Conservation (phyloP, 2,113 vertebrate genomes). For the Lathamus discolor region DNA sequence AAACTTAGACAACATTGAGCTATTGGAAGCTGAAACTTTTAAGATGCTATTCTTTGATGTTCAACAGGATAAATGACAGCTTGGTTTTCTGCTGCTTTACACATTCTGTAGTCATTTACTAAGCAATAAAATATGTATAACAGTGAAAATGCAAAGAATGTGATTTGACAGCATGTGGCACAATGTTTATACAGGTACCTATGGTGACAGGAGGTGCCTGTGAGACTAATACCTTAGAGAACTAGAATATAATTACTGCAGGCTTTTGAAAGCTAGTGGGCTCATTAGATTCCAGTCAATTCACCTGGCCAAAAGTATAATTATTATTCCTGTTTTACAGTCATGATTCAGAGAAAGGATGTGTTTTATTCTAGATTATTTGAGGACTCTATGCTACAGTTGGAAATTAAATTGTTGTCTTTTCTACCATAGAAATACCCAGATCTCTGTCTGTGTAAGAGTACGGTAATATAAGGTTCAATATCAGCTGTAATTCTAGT, state of each 20-base stretch:
- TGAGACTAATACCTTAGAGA: not conserved
- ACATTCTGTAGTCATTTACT: not conserved
- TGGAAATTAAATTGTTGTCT: not conserved
- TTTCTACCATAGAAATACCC: not conserved
- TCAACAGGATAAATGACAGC: not conserved
- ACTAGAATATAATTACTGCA: not conserved
- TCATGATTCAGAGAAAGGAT: not conserved
- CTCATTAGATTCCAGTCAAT: not conserved
- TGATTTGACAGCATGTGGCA: not conserved
- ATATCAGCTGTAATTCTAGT: not conserved
- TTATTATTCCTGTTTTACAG: not conserved
- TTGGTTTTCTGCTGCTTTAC: not conserved
- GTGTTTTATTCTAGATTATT: not conserved
- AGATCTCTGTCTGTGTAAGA: not conserved
- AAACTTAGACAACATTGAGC: not conserved
- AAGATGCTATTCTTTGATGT: not conserved
- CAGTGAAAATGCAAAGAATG: not conserved
- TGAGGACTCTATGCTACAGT: not conserved
- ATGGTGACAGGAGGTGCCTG: not conserved
- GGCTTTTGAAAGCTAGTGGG: not conserved
- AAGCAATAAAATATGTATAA: not conserved
- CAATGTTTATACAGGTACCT: not conserved
- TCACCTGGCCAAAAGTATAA: not conserved
- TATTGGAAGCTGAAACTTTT: not conserved
- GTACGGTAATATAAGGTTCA: not conserved